Evolutionary conservation across 2,888 invertebrate species (phyloP).

Genomic region (Brenthis hecate): DNA sequence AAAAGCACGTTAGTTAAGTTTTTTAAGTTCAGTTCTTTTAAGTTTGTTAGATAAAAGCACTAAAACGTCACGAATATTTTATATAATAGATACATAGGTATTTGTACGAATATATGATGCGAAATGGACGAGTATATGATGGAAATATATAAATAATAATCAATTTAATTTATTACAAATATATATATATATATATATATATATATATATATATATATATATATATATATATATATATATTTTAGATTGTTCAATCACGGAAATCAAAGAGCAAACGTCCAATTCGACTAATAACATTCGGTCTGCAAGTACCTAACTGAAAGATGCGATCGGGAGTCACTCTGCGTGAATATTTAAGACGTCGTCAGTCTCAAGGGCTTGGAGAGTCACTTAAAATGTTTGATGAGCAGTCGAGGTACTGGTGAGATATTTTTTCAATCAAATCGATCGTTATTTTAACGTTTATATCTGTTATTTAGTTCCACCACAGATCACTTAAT

Average conservation of each 20-base stretch:
- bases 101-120: neutral
- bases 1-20: no score
- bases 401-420: conserved; percentile 71
- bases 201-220: no score
- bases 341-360: conserved; percentile 75
- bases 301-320: conserved; percentile 49
- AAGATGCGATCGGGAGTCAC: conserved; percentile 68
- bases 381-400: conserved; percentile 69
- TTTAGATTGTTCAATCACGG: conserved; percentile 7
- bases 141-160: neutral
- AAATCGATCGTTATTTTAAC: conserved; percentile 30
- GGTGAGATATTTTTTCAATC: conserved; percentile 39
- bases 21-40: no score
- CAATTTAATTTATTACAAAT: no score
- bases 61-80: no score
- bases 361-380: conserved; percentile 68
- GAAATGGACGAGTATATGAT: no score
- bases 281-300: conserved; percentile 53
- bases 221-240: neutral
- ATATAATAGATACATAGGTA: neutral
- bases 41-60: no score
- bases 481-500: neutral
- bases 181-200: no score
- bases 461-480: neutral
- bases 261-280: conserved; percentile 47